A percentile compares a stretch with the other conserved stretches of the same genome.
phyloP scores from a whole-genome alignment of 2,113 vertebrate genomes.

The Alethe castanea region DNA sequence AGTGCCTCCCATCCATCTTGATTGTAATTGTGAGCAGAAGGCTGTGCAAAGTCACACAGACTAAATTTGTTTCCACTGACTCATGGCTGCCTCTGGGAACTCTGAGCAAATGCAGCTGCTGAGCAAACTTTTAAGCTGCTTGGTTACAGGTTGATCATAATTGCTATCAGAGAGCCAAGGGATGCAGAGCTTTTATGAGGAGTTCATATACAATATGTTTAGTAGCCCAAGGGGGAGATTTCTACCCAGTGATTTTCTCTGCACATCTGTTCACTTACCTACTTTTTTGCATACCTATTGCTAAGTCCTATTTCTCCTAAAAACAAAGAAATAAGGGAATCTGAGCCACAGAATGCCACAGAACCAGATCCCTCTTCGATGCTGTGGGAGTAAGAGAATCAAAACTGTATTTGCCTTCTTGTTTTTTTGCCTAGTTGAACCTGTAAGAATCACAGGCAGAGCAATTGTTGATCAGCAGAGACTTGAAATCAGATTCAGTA shows the following conservation, averaged over 20 bases:
- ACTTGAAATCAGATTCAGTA: background rate
- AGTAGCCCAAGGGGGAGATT: background rate
- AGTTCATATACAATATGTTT: slow-evolving; percentile 31
- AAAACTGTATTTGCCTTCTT: background rate
- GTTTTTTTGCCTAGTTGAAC: background rate
- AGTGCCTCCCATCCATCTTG: background rate
- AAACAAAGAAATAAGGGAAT: background rate
- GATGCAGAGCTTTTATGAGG: slow-evolving; percentile 12
- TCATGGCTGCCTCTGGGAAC: background rate
- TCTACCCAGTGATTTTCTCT: slow-evolving; percentile 4
- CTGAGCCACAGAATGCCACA: background rate
- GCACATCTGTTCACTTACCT: slow-evolving; percentile 5
- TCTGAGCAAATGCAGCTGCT: slow-evolving; percentile 23
- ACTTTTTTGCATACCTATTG: background rate
- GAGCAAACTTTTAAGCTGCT: slow-evolving; percentile 22
- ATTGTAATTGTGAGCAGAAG: slow-evolving; percentile 10
- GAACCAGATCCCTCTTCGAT: background rate
- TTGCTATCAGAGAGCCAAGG: slow-evolving; percentile 7
- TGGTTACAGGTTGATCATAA: slow-evolving; percentile 29
- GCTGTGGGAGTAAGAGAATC: background rate
- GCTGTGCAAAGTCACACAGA: background rate
- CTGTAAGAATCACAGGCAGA: background rate
- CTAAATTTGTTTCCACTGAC: slow-evolving; percentile 23
- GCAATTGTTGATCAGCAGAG: background rate
- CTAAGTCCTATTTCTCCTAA: background rate